phyloP scores from a whole-genome alignment of 2,113 vertebrate species.

The Phalacrocorax brasilianus region DNA sequence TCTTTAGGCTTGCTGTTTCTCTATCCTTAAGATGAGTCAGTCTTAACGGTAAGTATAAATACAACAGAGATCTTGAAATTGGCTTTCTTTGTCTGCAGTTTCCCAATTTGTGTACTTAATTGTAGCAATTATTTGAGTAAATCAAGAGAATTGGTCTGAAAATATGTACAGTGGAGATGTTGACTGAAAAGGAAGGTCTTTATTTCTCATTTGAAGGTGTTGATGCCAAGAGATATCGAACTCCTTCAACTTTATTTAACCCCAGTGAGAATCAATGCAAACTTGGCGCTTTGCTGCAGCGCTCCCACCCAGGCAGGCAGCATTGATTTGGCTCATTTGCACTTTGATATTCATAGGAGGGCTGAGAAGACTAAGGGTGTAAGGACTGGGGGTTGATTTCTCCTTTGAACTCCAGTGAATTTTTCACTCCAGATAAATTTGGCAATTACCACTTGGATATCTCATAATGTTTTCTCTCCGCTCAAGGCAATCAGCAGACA shows the following conservation, averaged over 20 bases:
- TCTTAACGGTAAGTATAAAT: neutral
- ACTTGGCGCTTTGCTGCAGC: neutral
- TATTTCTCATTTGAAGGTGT: neutral
- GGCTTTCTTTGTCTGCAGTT: neutral
- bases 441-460: neutral
- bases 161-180: neutral
- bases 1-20: neutral
- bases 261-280: neutral
- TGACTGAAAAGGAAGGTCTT: neutral
- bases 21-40: neutral
- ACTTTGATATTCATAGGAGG: neutral
- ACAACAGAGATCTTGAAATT: neutral
- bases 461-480: neutral
- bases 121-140: neutral
- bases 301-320: neutral
- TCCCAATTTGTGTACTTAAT: neutral
- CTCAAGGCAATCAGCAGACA: neutral
- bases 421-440: conserved; percentile 8
- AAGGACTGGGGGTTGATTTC: neutral
- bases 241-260: conserved; percentile 12
- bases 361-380: neutral
- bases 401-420: neutral
- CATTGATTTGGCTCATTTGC: neutral
- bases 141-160: neutral
- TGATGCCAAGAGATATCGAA: neutral